Conservation (phyloP, 2,797 vertebrate genomes). For the Pipistrellus pygmaeus region DNA sequence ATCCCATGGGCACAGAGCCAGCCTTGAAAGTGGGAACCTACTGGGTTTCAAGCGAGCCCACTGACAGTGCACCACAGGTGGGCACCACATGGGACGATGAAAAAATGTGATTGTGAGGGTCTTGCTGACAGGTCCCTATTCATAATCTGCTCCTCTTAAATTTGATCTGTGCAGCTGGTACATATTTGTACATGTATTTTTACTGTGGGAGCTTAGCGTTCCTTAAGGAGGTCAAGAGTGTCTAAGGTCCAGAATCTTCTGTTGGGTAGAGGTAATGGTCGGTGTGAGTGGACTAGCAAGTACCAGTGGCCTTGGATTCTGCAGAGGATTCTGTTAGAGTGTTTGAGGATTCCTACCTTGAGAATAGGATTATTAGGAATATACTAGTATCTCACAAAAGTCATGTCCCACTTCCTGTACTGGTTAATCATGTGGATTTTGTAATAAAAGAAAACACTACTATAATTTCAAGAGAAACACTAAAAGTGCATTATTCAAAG, state of each 20-base stretch:
- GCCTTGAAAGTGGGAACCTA: conserved; percentile 32
- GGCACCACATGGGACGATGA: conserved; percentile 56
- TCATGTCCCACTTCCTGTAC: neutral
- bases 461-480: too few relatives aligned
- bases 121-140: conserved; percentile 42
- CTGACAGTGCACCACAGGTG: conserved; percentile 45
- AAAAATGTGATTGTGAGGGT: conserved; percentile 61
- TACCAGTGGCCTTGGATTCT: neutral
- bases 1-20: neutral
- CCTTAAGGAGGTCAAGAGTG: neutral
- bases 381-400: neutral
- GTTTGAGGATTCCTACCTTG: neutral
- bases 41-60: neutral
- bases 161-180: conserved; percentile 49
- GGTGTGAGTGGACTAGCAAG: neutral
- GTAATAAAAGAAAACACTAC: too few relatives aligned
- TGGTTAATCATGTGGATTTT: too few relatives aligned
- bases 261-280: neutral
- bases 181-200: neutral
- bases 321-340: neutral
- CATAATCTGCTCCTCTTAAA: conserved; percentile 26
- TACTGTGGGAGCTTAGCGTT: neutral
- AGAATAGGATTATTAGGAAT: neutral
- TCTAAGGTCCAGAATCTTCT: neutral
- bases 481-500: too few relatives aligned